A percentile compares a stretch with the other conserved stretches of the same genome.
Evolutionary conservation across 2,113 vertebrate species (phyloP).

Genomic region (Nyctereutes procyonoides): DNA sequence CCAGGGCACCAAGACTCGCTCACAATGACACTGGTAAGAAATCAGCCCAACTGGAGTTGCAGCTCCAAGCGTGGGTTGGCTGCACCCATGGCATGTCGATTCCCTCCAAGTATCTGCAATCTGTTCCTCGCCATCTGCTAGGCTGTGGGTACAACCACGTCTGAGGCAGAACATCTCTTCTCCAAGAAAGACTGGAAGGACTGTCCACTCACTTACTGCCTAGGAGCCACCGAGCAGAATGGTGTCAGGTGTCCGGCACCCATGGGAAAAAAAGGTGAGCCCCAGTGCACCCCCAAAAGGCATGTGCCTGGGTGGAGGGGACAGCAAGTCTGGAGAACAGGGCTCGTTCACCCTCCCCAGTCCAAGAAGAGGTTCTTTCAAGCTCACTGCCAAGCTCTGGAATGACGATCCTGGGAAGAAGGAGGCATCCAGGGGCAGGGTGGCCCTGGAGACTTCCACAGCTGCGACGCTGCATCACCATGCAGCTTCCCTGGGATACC

Average conservation of each 20-base stretch:
- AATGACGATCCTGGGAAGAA: neutral
- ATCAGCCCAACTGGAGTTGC: neutral
- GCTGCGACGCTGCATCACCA: rapidly evolving
- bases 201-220: neutral
- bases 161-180: neutral
- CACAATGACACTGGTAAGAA: neutral
- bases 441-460: neutral
- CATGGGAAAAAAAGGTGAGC: rapidly evolving
- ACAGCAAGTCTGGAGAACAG: neutral
- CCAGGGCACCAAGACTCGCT: neutral
- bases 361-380: neutral
- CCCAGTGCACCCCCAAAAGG: too few relatives aligned
- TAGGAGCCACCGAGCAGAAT: neutral
- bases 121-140: neutral
- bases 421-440: neutral
- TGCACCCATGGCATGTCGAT: neutral
- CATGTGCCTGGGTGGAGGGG: neutral
- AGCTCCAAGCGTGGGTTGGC: neutral
- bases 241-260: too few relatives aligned
- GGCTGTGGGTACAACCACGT: neutral
- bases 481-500: neutral
- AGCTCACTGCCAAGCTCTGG: neutral
- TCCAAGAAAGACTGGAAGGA: neutral
- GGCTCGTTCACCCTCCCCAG: neutral
- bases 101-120: neutral